Percentiles rank a stretch among this genome's conserved stretches.
These are phyloP conservation scores for Aporophyla nigra DNA, from an alignment of 2,888 invertebrate species.

Conservation along the genomic window DNA sequence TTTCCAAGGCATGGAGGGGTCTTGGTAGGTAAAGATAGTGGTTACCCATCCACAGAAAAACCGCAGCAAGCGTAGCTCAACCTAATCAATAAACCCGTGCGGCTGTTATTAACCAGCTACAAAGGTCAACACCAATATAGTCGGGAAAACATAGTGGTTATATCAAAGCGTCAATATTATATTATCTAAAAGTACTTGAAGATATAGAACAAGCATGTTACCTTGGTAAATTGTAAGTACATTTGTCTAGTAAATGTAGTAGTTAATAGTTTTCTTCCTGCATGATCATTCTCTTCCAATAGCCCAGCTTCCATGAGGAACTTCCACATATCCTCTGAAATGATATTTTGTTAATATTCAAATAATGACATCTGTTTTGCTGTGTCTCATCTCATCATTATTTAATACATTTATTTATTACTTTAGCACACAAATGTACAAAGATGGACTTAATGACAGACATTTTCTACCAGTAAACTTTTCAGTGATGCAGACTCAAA, in stretches of 20 bases:
- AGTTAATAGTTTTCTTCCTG: slow-evolving; percentile 79
- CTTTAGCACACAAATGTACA: not conserved
- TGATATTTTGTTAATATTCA: not conserved
- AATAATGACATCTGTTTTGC: not conserved
- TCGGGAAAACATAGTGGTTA: too few species aligned
- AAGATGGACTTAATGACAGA: too few species aligned
- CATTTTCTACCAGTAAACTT: not conserved
- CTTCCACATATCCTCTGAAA: slow-evolving; percentile 88
- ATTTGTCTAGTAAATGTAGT: slow-evolving; percentile 82
- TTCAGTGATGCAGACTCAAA: not conserved
- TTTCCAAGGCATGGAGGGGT: too few species aligned
- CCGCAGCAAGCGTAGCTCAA: too few species aligned
- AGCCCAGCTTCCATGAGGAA: slow-evolving; percentile 86
- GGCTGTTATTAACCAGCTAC: too few species aligned
- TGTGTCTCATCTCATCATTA: not conserved
- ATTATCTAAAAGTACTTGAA: not conserved
- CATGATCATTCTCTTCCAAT: slow-evolving; percentile 80
- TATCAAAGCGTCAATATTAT: too few species aligned
- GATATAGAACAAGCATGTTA: slow-evolving; percentile 48
- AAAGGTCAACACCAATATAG: too few species aligned
- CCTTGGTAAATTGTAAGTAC: slow-evolving; percentile 83
- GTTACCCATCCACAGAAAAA: too few species aligned
- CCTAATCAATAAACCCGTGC: too few species aligned
- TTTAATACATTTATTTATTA: not conserved
- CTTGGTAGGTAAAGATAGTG: too few species aligned